These are phyloP conservation scores for Rhinopomastus cyanomelas DNA, from an alignment of 2,113 vertebrate genomes.

Conservation along the genomic window DNA sequence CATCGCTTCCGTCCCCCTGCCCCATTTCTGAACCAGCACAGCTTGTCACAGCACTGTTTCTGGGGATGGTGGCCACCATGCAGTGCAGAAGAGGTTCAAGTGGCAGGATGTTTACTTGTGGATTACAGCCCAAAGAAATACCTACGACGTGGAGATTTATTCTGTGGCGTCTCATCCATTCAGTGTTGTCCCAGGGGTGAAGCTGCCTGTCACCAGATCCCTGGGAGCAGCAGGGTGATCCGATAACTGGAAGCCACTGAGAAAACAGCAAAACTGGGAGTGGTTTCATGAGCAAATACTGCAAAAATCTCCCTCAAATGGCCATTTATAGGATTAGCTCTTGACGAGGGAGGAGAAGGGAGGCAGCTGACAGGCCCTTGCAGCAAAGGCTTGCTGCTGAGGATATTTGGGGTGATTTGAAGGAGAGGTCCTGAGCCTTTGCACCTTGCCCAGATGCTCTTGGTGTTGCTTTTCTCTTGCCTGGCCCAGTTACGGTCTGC, in stretches of 20 bases:
- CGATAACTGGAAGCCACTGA: neutral
- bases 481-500: neutral
- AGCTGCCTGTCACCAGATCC: neutral
- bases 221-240: neutral
- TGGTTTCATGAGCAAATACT: neutral
- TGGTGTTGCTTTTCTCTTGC: neutral
- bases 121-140: conserved; percentile 68
- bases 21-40: neutral
- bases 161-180: neutral
- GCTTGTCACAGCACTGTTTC: neutral
- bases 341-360: neutral
- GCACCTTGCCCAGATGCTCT: neutral
- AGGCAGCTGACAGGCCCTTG: neutral
- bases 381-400: neutral
- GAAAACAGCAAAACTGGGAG: neutral
- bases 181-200: conserved; percentile 10
- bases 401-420: neutral
- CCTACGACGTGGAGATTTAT: conserved; percentile 22
- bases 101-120: conserved; percentile 60
- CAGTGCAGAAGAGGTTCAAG: conserved; percentile 35
- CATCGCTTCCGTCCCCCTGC: neutral
- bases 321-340: neutral
- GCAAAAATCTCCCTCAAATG: neutral
- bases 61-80: neutral
- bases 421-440: neutral